These are phyloP conservation scores for Holothuria glaberrima DNA, from an alignment of 35 echinoderm and acorn worm genomes.

Conservation along the genomic window DNA sequence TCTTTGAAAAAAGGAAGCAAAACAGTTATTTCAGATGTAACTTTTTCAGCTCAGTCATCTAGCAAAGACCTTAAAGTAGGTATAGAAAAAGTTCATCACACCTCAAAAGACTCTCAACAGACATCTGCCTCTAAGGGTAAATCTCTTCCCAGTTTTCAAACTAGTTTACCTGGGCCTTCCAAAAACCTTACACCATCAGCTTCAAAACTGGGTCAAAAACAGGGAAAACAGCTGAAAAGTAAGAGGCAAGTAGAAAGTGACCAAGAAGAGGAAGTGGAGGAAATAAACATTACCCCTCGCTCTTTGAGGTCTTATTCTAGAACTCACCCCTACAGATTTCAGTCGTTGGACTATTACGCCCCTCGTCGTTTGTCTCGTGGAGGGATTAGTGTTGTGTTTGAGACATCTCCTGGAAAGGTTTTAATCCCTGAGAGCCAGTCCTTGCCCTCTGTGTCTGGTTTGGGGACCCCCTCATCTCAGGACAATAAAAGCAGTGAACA, in stretches of 20 bases:
- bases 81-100: constrained; percentile 47
- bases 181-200: constrained; percentile 29
- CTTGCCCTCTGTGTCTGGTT: constrained; percentile 56
- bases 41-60: constrained; percentile 33
- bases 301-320: constrained; percentile 86
- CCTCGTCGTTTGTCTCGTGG: constrained; percentile 51
- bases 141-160: constrained; percentile 18
- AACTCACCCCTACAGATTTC: constrained; percentile 80
- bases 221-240: constrained; percentile 14
- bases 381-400: constrained; percentile 49
- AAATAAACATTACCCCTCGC: constrained; percentile 66
- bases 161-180: constrained; percentile 25
- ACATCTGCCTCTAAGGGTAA: constrained; percentile 10
- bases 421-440: constrained; percentile 60
- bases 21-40: constrained; percentile 58
- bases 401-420: constrained; percentile 43
- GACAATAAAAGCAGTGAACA: constrained; percentile 45
- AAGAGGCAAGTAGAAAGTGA: constrained; percentile 26
- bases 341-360: constrained; percentile 85
- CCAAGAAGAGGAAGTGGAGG: constrained; percentile 3
- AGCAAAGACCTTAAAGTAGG: constrained; percentile 50
- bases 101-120: constrained; percentile 40
- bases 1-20: constrained; percentile 38
- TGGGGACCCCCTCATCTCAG: constrained; percentile 34
- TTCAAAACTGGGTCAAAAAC: constrained; percentile 23